phyloP scores from a whole-genome alignment of 2,888 invertebrate species.

The Pecten maximus region DNA sequence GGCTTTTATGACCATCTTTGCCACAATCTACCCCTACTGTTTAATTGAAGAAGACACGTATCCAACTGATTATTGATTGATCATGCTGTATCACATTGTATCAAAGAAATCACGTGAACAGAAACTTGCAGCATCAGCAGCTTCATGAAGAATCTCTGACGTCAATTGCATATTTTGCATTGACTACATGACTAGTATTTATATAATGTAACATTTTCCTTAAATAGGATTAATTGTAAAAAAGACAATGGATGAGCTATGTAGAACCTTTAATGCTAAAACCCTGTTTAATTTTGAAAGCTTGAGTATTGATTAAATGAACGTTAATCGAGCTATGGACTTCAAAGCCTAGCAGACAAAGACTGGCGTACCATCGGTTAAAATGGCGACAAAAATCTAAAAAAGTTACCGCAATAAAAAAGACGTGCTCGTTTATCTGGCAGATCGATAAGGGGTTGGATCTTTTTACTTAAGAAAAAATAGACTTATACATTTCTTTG shows the following conservation, averaged over 20 bases:
- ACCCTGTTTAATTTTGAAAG: not conserved
- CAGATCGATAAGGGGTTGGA: not conserved
- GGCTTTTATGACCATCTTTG: not conserved
- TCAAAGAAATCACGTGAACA: not conserved
- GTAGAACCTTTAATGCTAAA: not conserved
- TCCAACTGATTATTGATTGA: not conserved
- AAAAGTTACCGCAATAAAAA: not conserved
- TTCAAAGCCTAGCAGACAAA: not conserved
- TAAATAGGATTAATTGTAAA: not conserved
- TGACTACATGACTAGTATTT: not conserved
- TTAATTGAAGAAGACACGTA: not conserved
- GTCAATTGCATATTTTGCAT: not conserved
- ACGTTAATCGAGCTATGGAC: not conserved
- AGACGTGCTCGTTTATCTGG: not conserved
- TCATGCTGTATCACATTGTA: not conserved
- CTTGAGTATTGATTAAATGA: not conserved
- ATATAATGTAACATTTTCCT: not conserved
- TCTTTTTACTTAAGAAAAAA: not conserved
- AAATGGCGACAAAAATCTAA: not conserved
- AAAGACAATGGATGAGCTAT: not conserved
- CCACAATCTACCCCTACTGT: not conserved
- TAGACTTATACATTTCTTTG: not conserved
- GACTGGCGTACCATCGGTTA: not conserved
- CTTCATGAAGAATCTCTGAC: not conserved
- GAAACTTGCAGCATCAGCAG: not conserved